A percentile compares a stretch with the other conserved stretches of the same genome.
phyloP scores from a whole-genome alignment of 2,888 invertebrate species.

The Lasioglossum villosulum region DNA sequence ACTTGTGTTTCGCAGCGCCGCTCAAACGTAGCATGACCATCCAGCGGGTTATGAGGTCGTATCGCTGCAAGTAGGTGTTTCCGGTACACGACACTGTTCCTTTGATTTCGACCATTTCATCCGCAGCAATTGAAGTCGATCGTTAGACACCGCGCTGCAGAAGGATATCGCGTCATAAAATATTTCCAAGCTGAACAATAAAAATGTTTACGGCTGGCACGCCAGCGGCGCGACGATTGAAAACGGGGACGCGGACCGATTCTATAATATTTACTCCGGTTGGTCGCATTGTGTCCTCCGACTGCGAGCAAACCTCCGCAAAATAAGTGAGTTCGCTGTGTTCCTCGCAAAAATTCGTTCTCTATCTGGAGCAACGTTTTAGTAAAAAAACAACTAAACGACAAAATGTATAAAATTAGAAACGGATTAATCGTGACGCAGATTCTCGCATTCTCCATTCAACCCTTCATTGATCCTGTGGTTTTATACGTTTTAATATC shows the following conservation, averaged over 20 bases:
- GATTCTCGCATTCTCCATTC: not conserved
- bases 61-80: constrained; percentile 31
- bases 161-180: constrained; percentile 45
- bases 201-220: constrained; percentile 39
- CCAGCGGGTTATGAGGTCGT: constrained; percentile 21
- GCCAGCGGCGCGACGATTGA: constrained; percentile 26
- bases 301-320: not conserved
- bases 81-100: constrained; percentile 1
- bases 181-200: constrained; percentile 38
- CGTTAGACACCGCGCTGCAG: constrained; percentile 40
- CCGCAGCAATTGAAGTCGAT: constrained; percentile 23
- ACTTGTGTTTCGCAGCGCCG: constrained; percentile 18
- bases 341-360: not conserved
- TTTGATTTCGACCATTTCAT: constrained; percentile 46
- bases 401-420: not conserved
- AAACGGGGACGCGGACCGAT: constrained; percentile 27
- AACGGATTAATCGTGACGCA: not conserved
- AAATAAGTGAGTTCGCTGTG: not conserved
- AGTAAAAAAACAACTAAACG: not conserved
- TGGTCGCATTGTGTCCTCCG: constrained; percentile 12
- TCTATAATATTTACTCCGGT: constrained; percentile 3
- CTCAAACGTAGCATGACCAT: constrained; percentile 9
- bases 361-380: not conserved
- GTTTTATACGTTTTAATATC: not conserved
- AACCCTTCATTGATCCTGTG: not conserved